Evolutionary conservation across 2,888 invertebrate genomes (phyloP).

Genomic region (Latrodectus hesperus): DNA sequence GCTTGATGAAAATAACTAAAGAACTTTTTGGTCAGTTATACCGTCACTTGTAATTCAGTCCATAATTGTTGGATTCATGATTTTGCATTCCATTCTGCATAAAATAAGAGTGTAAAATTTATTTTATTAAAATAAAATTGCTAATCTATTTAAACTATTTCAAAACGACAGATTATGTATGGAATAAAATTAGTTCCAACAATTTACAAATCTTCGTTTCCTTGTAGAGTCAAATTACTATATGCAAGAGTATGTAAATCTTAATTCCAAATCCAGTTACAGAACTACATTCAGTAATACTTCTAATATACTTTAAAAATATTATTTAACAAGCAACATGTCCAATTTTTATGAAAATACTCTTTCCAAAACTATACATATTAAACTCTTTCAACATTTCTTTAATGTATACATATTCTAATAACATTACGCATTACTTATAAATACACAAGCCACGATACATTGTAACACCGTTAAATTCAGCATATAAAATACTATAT

Average conservation of each 20-base stretch:
- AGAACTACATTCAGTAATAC: constrained; percentile 11
- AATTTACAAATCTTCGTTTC: too few species aligned
- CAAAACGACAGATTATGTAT: neutral
- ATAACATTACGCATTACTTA: constrained; percentile 24
- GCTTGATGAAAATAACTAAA: neutral
- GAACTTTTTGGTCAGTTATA: neutral
- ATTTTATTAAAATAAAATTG: too few species aligned
- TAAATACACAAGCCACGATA: constrained; percentile 33
- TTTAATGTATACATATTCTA: constrained; percentile 31
- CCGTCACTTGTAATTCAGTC: neutral
- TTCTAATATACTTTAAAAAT: constrained; percentile 15
- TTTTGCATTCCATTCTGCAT: neutral
- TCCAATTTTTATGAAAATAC: constrained; percentile 42
- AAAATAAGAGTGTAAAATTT: neutral
- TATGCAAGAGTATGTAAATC: neutral
- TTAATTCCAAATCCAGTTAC: neutral
- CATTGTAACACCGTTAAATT: neutral
- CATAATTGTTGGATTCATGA: neutral
- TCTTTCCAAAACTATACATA: constrained; percentile 47
- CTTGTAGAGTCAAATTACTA: too few species aligned
- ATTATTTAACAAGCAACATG: constrained; percentile 24
- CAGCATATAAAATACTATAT: neutral
- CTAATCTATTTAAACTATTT: neutral
- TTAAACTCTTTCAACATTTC: constrained; percentile 31
- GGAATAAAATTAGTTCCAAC: neutral